A percentile compares a stretch with the other conserved stretches of the same genome.
Evolutionary conservation across 2,888 invertebrate genomes (phyloP).

Genomic region (Aphelenchoides bicaudatus): DNA sequence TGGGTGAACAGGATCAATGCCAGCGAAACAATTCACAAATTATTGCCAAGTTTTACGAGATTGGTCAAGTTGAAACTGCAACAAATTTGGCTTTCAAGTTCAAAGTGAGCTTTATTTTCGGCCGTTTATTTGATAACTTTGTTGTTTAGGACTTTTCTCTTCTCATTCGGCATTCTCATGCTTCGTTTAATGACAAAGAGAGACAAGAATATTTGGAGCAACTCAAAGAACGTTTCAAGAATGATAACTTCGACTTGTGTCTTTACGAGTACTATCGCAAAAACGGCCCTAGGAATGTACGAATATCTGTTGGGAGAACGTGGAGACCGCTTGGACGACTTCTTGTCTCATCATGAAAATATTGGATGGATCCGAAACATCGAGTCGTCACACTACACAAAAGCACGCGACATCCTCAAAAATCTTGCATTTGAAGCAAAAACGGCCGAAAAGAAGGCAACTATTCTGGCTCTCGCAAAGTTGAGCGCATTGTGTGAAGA

Average conservation of each 20-base stretch:
- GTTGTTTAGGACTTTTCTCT: constrained; percentile 32
- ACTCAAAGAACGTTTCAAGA: constrained; percentile 27
- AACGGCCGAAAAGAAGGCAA: constrained; percentile 22
- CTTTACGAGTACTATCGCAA: constrained; percentile 38
- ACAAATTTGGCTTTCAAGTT: constrained; percentile 33
- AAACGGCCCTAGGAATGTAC: constrained; percentile 35
- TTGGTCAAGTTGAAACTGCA: constrained; percentile 29
- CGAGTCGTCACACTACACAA: constrained; percentile 28
- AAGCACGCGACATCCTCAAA: constrained; percentile 24
- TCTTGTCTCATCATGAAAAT: constrained; percentile 33
- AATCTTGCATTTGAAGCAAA: constrained; percentile 27
- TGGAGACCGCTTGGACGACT: constrained; percentile 35
- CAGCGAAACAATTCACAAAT: constrained; percentile 36
- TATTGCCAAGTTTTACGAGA: constrained; percentile 29
- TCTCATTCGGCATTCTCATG: constrained; percentile 35
- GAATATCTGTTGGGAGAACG: constrained; percentile 35
- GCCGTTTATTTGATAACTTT: not conserved
- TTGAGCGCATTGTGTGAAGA: constrained; percentile 32
- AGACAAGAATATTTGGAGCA: constrained; percentile 27
- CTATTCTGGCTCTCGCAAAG: constrained; percentile 27
- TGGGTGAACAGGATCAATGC: constrained; percentile 25
- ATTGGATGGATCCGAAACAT: constrained; percentile 40
- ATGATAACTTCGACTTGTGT: constrained; percentile 31
- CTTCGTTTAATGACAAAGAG: constrained; percentile 28
- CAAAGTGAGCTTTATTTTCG: constrained; percentile 13